Conservation (phyloP, 2,113 vertebrate species). For the Pollachius pollachius region DNA sequence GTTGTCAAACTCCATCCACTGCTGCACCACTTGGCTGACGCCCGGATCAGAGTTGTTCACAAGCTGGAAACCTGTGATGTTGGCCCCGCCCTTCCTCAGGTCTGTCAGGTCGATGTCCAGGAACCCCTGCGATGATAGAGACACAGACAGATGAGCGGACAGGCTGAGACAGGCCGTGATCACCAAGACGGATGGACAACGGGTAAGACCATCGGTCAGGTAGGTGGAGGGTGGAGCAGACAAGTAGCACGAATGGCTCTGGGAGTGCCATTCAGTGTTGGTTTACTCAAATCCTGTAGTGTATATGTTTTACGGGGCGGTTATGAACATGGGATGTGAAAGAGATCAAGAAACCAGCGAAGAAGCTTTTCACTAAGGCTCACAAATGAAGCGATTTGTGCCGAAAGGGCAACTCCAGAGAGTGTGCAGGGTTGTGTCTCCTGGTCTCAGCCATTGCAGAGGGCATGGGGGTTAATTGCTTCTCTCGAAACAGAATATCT, state of each 20-base stretch:
- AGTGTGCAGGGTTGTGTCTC: constrained; percentile 10
- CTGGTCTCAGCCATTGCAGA: constrained; percentile 11
- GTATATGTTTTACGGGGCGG: no score
- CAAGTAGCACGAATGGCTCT: no score
- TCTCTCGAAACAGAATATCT: constrained; percentile 49
- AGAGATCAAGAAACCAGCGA: neutral
- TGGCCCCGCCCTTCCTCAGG: constrained; percentile 92
- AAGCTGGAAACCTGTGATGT: constrained; percentile 95
- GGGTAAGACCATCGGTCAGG: no score
- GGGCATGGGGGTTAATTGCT: constrained; percentile 35
- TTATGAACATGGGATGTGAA: no score
- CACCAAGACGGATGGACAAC: no score
- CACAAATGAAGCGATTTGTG: constrained; percentile 2
- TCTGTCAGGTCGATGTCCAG: constrained; percentile 94
- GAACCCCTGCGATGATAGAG: constrained; percentile 81
- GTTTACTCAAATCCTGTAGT: no score
- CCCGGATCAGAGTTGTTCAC: constrained; percentile 88
- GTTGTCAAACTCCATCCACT: constrained; percentile 92
- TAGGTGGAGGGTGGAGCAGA: no score
- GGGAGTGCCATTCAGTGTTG: no score
- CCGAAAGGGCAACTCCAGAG: neutral
- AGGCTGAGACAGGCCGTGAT: neutral
- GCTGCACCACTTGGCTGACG: constrained; percentile 86
- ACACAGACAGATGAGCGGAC: constrained; percentile 12
- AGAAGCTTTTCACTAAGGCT: neutral